phyloP scores from a whole-genome alignment of 2,888 invertebrate species.

The Hypomecis punctinalis region DNA sequence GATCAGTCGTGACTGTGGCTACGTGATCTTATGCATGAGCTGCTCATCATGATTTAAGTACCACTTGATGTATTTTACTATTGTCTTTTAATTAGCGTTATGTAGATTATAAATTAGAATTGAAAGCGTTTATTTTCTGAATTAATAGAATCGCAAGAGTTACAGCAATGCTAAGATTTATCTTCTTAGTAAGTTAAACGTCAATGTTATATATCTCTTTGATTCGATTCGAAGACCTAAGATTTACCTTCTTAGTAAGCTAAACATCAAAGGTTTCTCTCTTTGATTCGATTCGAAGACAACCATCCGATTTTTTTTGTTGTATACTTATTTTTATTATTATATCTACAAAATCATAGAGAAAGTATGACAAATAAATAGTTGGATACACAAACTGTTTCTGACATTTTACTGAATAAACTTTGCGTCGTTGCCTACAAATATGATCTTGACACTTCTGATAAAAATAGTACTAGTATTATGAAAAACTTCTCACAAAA shows the following conservation, averaged over 20 bases:
- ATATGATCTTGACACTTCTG: neutral
- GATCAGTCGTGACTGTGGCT: slow-evolving; percentile 29
- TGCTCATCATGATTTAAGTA: slow-evolving; percentile 1
- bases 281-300: no score
- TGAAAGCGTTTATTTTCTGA: no score
- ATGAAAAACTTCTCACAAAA: slow-evolving; percentile 6
- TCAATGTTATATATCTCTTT: no score
- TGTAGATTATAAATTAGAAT: neutral
- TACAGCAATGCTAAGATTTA: no score
- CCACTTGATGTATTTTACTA: neutral
- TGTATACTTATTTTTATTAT: no score
- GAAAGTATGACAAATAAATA: neutral
- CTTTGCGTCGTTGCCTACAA: no score
- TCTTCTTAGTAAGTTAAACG: no score
- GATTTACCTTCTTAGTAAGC: no score
- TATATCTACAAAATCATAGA: neutral
- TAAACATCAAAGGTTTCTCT: no score
- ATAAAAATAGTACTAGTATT: neutral
- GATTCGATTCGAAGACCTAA: no score
- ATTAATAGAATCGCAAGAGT: no score
- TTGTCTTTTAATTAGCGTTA: neutral
- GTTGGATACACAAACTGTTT: neutral
- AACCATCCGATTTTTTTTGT: no score
- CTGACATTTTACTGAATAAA: neutral
- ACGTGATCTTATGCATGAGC: slow-evolving; percentile 45